These are phyloP conservation scores for Drosophila sordidapex DNA, from an alignment of 2,888 invertebrate species.

Conservation along the genomic window DNA sequence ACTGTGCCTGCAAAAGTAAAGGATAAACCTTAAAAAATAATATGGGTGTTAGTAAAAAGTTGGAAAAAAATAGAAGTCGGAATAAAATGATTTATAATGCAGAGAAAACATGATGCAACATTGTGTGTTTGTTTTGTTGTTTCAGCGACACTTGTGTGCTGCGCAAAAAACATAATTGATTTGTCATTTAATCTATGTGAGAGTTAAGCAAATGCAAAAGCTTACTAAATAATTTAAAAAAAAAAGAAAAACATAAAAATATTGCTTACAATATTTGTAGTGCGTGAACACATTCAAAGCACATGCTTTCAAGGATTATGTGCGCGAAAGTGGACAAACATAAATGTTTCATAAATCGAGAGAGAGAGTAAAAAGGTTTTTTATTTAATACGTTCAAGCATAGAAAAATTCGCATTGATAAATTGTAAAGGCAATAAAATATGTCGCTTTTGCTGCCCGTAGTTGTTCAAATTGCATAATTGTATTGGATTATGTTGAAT, in stretches of 20 bases:
- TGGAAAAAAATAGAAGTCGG: conserved; percentile 83
- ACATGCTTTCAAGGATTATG: conserved; percentile 25
- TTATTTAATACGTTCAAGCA: neutral
- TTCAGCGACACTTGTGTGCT: neutral
- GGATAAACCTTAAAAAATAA: conserved; percentile 86
- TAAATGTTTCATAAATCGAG: neutral
- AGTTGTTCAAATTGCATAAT: neutral
- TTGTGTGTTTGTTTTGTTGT: conserved; percentile 1
- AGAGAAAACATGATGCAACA: conserved; percentile 47
- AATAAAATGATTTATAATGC: conserved; percentile 80
- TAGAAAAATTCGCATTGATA: neutral
- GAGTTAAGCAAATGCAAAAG: conserved; percentile 12
- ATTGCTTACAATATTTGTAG: conserved; percentile 4
- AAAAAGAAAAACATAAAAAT: conserved; percentile 3
- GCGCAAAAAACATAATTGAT: neutral
- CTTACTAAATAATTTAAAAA: conserved; percentile 6
- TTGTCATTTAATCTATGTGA: conserved; percentile 6
- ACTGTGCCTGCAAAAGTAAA: conserved; percentile 86
- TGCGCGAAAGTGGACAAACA: neutral
- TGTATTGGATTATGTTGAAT: neutral
- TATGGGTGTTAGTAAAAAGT: conserved; percentile 85
- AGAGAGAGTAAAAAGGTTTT: neutral
- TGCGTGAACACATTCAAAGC: conserved; percentile 12
- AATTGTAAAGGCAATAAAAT: neutral
- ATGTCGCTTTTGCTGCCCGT: neutral